Conservation (phyloP, 2,888 invertebrate species). For the Physocephala rufipes region DNA sequence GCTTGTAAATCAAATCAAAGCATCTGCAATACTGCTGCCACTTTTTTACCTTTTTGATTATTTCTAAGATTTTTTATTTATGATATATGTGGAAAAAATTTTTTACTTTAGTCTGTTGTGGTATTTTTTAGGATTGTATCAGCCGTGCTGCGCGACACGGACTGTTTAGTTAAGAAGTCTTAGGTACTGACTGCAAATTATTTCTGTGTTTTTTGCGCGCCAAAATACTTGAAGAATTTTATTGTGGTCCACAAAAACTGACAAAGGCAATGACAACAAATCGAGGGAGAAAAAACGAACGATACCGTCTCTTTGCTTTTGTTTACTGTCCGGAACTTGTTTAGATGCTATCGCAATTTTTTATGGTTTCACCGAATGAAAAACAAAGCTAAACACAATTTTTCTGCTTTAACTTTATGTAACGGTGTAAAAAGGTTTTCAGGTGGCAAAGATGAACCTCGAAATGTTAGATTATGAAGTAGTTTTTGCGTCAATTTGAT, state of each 20-base stretch:
- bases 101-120: neutral
- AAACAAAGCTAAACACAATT: neutral
- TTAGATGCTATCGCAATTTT: constrained; percentile 23
- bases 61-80: neutral
- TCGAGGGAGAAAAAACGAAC: too few species aligned
- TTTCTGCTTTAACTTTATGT: neutral
- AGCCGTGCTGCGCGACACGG: neutral
- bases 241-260: neutral
- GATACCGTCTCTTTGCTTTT: neutral
- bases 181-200: constrained; percentile 4
- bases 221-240: neutral
- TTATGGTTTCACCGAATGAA: constrained; percentile 23
- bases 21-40: constrained; percentile 14
- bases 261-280: neutral
- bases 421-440: neutral
- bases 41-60: neutral
- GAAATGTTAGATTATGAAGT: neutral
- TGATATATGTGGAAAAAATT: too few species aligned
- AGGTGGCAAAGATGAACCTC: neutral
- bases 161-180: neutral
- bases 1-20: constrained; percentile 33
- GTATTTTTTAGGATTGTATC: constrained; percentile 7
- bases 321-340: neutral
- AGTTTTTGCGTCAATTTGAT: constrained; percentile 17
- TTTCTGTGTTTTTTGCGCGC: neutral